These are phyloP conservation scores for Philonicus albiceps DNA, from an alignment of 2,888 invertebrate species.

Conservation along the genomic window DNA sequence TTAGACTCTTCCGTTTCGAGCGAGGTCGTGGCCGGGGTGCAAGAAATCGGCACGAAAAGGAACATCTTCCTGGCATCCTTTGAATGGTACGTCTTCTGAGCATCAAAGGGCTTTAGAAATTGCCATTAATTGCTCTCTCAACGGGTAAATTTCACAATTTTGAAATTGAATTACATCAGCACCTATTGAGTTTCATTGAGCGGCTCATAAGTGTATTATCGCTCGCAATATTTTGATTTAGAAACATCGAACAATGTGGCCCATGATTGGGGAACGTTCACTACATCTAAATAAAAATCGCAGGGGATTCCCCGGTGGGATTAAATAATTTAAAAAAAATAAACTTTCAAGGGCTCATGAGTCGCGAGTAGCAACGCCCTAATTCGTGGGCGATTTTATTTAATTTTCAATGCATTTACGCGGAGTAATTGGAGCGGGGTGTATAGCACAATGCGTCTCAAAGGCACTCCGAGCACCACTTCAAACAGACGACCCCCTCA, in stretches of 20 bases:
- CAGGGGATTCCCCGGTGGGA: neutral
- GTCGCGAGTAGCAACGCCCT: neutral
- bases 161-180: conserved; percentile 40
- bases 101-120: conserved; percentile 43
- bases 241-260: neutral
- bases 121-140: conserved; percentile 43
- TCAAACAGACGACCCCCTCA: neutral
- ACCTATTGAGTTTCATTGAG: conserved; percentile 12
- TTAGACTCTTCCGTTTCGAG: neutral
- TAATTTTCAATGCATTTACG: neutral
- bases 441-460: neutral
- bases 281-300: neutral
- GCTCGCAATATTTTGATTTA: neutral
- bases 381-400: neutral
- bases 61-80: conserved; percentile 1
- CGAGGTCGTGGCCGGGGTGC: neutral
- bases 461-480: neutral
- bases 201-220: neutral
- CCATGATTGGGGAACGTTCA: neutral
- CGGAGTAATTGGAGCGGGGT: neutral
- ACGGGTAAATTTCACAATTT: conserved; percentile 43
- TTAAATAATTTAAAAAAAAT: neutral
- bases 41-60: neutral
- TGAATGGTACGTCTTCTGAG: neutral
- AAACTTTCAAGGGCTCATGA: neutral